Conservation (phyloP, 2,888 invertebrate genomes). For the Phyto melanocephala region DNA sequence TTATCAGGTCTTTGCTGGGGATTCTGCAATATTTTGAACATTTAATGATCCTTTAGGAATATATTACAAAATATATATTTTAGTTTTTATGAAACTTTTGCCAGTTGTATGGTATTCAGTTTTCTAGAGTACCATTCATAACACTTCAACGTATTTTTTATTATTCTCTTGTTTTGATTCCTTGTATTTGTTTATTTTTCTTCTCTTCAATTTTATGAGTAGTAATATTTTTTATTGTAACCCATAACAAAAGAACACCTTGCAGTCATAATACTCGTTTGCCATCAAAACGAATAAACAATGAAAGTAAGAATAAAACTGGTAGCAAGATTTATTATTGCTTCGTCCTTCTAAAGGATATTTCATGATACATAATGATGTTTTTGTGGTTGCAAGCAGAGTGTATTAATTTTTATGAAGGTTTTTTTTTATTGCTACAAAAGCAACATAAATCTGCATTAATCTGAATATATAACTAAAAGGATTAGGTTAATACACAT, state of each 20-base stretch:
- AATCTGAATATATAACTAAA: background rate
- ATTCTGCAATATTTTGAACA: too few relatives aligned
- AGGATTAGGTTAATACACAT: background rate
- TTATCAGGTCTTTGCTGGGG: too few relatives aligned
- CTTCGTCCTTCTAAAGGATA: background rate
- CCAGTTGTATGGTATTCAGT: background rate
- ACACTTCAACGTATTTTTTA: background rate
- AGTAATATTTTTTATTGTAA: background rate
- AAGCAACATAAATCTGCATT: background rate
- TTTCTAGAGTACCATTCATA: background rate
- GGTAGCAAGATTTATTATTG: background rate
- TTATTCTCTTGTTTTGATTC: background rate
- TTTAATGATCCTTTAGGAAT: too few relatives aligned
- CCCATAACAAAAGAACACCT: constrained; percentile 4
- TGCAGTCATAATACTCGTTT: constrained; percentile 2
- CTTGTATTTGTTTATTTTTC: background rate
- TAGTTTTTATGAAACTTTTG: too few relatives aligned
- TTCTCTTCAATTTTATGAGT: background rate
- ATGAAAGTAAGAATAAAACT: background rate
- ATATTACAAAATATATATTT: too few relatives aligned
- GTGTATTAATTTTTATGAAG: background rate
- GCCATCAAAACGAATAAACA: background rate
- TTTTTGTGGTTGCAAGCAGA: background rate
- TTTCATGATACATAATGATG: background rate
- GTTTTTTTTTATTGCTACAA: background rate